Evolutionary conservation across 2,113 vertebrate genomes (phyloP).

Genomic region (Ptilonorhynchus violaceus): DNA sequence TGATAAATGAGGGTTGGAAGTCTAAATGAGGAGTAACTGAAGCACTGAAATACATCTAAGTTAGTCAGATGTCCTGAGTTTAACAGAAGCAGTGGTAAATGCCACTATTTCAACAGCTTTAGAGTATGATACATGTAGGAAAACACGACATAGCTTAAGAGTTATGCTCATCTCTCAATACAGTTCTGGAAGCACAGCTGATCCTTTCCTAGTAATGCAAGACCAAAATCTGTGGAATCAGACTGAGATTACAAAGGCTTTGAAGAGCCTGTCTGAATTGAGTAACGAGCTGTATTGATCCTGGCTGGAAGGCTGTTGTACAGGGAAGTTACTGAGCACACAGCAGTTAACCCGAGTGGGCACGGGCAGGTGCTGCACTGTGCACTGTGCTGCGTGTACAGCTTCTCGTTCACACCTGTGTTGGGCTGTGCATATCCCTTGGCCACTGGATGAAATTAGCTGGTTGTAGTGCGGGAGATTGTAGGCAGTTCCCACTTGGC

Average conservation of each 20-base stretch:
- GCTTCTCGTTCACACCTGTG: not conserved
- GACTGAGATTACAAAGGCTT: not conserved
- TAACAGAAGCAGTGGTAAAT: not conserved
- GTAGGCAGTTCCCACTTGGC: not conserved
- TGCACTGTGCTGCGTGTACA: not conserved
- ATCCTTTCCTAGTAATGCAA: not conserved
- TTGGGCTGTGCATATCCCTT: not conserved
- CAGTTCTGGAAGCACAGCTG: not conserved
- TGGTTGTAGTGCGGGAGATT: not conserved
- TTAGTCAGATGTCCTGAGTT: not conserved
- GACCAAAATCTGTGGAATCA: not conserved
- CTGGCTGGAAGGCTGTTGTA: not conserved
- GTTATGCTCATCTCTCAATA: not conserved
- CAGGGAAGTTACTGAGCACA: not conserved
- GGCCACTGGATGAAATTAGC: not conserved
- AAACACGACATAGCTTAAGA: rapidly evolving
- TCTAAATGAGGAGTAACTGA: not conserved
- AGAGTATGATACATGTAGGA: not conserved
- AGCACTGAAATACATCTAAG: not conserved
- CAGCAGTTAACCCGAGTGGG: not conserved
- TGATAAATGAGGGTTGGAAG: not conserved
- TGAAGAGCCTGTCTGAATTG: not conserved
- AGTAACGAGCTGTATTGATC: not conserved
- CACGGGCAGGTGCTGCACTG: not conserved
- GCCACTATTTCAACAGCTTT: not conserved